Conservation (phyloP, 2,888 invertebrate species). For the Diarsia dahlii region DNA sequence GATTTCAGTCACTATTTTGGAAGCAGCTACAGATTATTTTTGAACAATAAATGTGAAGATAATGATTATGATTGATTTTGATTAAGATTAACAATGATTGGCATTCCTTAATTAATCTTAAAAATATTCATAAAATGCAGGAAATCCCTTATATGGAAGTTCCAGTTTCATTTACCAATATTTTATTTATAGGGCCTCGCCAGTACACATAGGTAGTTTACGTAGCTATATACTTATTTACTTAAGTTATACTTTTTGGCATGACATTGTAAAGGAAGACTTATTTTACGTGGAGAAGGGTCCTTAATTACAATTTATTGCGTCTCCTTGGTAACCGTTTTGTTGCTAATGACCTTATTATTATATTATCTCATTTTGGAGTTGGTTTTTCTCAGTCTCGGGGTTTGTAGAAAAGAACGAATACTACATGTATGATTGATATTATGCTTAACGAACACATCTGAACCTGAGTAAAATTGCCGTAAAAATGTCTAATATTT, state of each 20-base stretch:
- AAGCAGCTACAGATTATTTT: too few relatives aligned
- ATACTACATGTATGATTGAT: neutral
- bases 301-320: constrained; percentile 44
- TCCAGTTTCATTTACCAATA: constrained; percentile 31
- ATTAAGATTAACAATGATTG: neutral
- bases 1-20: too few relatives aligned
- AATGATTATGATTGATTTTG: neutral
- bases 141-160: constrained; percentile 29
- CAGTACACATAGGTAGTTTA: neutral
- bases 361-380: neutral
- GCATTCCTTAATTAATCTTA: neutral
- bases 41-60: too few relatives aligned
- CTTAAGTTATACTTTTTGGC: constrained; percentile 35
- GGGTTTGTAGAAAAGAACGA: neutral
- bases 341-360: constrained; percentile 24
- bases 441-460: neutral
- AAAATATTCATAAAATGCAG: constrained; percentile 1
- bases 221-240: neutral
- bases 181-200: constrained; percentile 5
- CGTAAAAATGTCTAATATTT: neutral
- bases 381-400: neutral
- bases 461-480: neutral
- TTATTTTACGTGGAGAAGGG: constrained; percentile 30
- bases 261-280: constrained; percentile 29
- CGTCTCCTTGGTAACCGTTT: constrained; percentile 7